Percentiles rank a stretch among this genome's conserved stretches.
Evolutionary conservation across 2,113 vertebrate species (phyloP).

Genomic region (Cheirogaleus medius): DNA sequence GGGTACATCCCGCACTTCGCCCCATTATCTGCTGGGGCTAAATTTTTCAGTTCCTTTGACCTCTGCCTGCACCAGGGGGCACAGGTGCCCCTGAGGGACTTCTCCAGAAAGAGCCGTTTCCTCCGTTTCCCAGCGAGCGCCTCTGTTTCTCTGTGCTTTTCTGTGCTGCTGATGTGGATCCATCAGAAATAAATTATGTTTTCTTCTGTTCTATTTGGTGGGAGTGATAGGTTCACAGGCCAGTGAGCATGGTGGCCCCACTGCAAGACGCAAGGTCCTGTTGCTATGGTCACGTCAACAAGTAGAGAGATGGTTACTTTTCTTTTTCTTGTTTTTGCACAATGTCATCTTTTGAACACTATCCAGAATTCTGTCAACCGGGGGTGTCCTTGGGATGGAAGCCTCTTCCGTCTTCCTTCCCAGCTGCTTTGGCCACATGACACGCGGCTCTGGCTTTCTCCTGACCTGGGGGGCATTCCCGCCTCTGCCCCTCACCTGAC

Average conservation of each 20-base stretch:
- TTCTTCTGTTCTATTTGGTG: background rate
- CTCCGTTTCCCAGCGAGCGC: background rate
- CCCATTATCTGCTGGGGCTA: background rate
- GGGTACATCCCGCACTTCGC: rapidly evolving
- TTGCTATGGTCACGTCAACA: no score
- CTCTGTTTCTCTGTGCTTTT: background rate
- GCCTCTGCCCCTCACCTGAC: rapidly evolving
- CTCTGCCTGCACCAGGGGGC: no score
- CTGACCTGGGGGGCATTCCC: rapidly evolving
- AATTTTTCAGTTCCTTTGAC: background rate
- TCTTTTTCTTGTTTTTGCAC: background rate
- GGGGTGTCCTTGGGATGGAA: background rate
- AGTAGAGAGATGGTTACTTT: rapidly evolving
- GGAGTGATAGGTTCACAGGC: background rate
- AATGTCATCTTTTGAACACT: background rate
- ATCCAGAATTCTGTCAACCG: background rate
- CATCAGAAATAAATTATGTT: background rate
- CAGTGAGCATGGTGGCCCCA: rapidly evolving
- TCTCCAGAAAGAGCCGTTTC: background rate
- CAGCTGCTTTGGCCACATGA: no score
- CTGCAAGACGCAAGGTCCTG: background rate
- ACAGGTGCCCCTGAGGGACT: no score
- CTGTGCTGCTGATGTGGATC: no score
- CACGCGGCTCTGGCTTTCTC: rapidly evolving
- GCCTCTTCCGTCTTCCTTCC: background rate